A percentile compares a stretch with the other conserved stretches of the same genome.
Conservation (phyloP, 2,797 vertebrate species). For the Glossophaga mutica region DNA sequence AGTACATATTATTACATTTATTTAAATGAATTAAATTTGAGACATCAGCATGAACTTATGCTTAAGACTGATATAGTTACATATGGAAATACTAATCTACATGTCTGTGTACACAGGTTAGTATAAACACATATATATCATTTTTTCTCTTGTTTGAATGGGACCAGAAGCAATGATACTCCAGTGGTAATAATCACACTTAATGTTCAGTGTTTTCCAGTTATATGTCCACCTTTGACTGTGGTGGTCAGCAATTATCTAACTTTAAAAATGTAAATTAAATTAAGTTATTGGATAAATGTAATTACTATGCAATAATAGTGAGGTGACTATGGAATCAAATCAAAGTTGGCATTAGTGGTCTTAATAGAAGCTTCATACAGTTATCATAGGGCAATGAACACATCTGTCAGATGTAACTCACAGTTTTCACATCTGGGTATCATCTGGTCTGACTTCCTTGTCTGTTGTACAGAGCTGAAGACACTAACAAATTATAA, state of each 20-base stretch:
- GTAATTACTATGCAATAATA: not conserved
- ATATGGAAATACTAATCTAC: not conserved
- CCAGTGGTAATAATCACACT: not conserved
- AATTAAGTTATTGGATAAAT: not conserved
- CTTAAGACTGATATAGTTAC: not conserved
- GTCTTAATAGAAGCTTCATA: not conserved
- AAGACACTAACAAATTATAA: not conserved
- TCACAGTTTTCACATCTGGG: not conserved
- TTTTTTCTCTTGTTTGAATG: too few species aligned
- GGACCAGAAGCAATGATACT: not conserved
- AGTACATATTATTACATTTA: slow-evolving; percentile 1
- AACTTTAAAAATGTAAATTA: not conserved
- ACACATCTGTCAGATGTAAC: not conserved
- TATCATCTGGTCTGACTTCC: fast-evolving
- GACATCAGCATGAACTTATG: not conserved
- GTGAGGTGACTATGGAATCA: not conserved
- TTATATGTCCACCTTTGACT: not conserved
- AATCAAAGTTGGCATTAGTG: not conserved
- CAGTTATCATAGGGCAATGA: not conserved
- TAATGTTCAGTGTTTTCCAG: not conserved
- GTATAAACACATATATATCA: not conserved
- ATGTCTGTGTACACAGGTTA: not conserved
- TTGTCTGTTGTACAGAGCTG: not conserved
- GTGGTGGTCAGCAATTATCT: not conserved
- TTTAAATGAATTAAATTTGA: not conserved